These are phyloP conservation scores for Rhodeus uyekii DNA, from an alignment of 2,797 vertebrate genomes.

Conservation along the genomic window DNA sequence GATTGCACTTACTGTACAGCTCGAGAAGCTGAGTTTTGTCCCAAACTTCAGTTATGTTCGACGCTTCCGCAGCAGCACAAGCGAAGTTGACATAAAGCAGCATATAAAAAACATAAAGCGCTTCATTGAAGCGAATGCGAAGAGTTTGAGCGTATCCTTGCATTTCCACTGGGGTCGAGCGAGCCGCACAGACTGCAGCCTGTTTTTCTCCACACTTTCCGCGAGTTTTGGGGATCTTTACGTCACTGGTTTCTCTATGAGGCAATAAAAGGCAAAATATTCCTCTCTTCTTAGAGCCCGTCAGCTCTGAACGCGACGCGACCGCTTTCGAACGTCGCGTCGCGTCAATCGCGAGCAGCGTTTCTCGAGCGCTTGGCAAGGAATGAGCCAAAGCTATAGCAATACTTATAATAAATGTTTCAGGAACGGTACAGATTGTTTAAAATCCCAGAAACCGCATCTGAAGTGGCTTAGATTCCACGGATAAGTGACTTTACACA, in stretches of 20 bases:
- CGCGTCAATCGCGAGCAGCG: neutral
- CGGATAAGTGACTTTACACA: neutral
- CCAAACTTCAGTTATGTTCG: conserved; percentile 66
- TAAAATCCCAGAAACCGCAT: neutral
- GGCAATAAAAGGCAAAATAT: conserved; percentile 27
- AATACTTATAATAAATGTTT: neutral
- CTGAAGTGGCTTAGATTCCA: neutral
- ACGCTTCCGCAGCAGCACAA: conserved; percentile 57
- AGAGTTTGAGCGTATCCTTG: conserved; percentile 40
- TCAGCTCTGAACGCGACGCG: neutral
- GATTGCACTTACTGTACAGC: conserved; percentile 77
- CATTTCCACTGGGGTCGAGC: conserved; percentile 67
- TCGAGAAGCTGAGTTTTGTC: conserved; percentile 70
- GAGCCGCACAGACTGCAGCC: conserved; percentile 41
- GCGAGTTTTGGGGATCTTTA: conserved; percentile 62
- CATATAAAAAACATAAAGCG: conserved; percentile 58
- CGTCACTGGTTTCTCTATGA: conserved; percentile 69
- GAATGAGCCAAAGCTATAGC: neutral
- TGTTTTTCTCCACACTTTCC: conserved; percentile 52
- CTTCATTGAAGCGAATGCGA: conserved; percentile 42
- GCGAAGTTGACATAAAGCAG: conserved; percentile 60
- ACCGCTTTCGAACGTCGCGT: neutral
- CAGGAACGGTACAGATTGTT: neutral
- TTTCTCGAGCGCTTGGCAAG: neutral
- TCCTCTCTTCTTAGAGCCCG: conserved; percentile 34